These are phyloP conservation scores for Denticeps clupeoides DNA, from an alignment of 2,797 vertebrate genomes.

Conservation along the genomic window DNA sequence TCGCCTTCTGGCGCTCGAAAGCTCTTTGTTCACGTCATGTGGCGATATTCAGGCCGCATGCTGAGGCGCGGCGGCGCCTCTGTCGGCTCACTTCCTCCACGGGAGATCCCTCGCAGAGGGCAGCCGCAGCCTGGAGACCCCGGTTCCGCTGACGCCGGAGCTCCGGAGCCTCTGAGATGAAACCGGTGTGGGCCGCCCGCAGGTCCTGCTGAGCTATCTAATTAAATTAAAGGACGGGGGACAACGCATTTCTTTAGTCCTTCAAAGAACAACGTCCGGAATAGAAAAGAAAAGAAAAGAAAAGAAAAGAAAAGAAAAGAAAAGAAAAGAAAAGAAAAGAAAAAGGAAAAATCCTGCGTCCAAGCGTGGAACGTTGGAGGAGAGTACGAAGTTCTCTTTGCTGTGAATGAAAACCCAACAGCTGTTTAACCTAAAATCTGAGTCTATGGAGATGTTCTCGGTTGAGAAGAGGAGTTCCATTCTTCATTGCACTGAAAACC, in stretches of 20 bases:
- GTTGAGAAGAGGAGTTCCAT: too few relatives aligned
- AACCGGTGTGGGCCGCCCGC: neutral
- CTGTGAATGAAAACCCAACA: too few relatives aligned
- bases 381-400: too few relatives aligned
- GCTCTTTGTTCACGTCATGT: neutral
- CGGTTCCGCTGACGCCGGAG: neutral
- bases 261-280: too few relatives aligned
- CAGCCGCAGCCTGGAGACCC: neutral
- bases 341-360: neutral
- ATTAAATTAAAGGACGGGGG: neutral
- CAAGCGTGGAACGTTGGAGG: too few relatives aligned
- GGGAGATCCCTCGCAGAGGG: too few relatives aligned
- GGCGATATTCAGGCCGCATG: neutral
- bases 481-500: too few relatives aligned
- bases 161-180: neutral
- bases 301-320: neutral
- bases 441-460: too few relatives aligned
- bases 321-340: neutral
- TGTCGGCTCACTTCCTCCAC: neutral
- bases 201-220: neutral
- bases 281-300: neutral
- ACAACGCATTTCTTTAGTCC: too few relatives aligned
- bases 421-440: too few relatives aligned
- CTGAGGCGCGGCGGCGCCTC: neutral
- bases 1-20: too few relatives aligned